These are phyloP conservation scores for Stenodema calcarata DNA, from an alignment of 2,888 invertebrate species.

Conservation along the genomic window DNA sequence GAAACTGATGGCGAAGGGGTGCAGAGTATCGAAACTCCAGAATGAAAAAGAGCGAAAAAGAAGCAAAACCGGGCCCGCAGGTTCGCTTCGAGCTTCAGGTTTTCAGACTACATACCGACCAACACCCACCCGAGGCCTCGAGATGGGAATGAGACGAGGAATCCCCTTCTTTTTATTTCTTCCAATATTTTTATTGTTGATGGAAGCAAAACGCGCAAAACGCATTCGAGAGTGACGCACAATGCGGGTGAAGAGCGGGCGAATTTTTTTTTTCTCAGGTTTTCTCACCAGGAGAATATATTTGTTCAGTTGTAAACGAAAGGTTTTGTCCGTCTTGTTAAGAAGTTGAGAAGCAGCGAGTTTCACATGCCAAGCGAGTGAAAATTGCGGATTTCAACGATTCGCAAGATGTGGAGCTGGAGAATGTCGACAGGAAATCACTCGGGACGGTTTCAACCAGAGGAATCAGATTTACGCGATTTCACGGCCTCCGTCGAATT, in stretches of 20 bases:
- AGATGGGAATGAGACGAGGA: neutral
- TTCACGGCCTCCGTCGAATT: too few species aligned
- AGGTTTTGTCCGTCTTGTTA: neutral
- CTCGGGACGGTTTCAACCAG: too few species aligned
- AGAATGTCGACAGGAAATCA: too few species aligned
- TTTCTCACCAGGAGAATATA: too few species aligned
- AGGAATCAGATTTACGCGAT: too few species aligned
- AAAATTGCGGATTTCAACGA: neutral
- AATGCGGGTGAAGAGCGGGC: neutral
- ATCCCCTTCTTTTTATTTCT: neutral
- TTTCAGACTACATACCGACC: conserved; percentile 15
- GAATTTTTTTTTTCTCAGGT: too few species aligned
- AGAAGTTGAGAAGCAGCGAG: neutral
- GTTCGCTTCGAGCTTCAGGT: neutral
- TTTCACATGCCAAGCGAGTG: neutral
- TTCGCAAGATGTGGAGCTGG: neutral
- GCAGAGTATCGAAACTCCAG: neutral
- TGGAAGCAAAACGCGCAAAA: neutral
- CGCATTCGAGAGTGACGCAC: neutral
- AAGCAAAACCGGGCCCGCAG: conserved; percentile 37
- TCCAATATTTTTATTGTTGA: neutral
- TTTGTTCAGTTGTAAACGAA: neutral
- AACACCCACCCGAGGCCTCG: neutral
- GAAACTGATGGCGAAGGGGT: neutral
- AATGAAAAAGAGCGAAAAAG: neutral